Conservation (phyloP, 1,140 invertebrate species). For the Laupala kohalensis region DNA sequence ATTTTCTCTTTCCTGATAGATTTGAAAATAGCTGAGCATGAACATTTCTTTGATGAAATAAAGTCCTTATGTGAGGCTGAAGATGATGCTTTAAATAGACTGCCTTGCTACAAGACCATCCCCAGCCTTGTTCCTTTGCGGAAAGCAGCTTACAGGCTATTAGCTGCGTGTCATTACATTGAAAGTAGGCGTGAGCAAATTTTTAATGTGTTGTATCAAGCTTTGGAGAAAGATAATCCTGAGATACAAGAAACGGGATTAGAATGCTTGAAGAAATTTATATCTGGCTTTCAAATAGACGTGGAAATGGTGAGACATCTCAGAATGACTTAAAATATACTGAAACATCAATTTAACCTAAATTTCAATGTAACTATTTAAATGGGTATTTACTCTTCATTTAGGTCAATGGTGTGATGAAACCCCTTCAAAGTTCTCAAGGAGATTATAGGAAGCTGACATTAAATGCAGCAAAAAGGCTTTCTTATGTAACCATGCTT, state of each 20-base stretch:
- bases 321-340: too few species aligned
- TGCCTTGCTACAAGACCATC: slow-evolving; percentile 88
- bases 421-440: slow-evolving; percentile 65
- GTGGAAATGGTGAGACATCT: slow-evolving; percentile 52
- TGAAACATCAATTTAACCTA: too few species aligned
- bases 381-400: too few species aligned
- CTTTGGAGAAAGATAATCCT: slow-evolving; percentile 68
- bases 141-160: slow-evolving; percentile 72
- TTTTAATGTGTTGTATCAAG: slow-evolving; percentile 80
- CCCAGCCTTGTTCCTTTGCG: slow-evolving; percentile 75
- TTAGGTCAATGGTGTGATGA: slow-evolving; percentile 62
- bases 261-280: slow-evolving; percentile 87
- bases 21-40: slow-evolving; percentile 73
- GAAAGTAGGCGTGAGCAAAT: slow-evolving; percentile 69
- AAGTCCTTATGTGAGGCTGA: slow-evolving; percentile 77
- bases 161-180: slow-evolving; percentile 85
- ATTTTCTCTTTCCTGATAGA: slow-evolving; percentile 36
- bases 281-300: slow-evolving; percentile 64
- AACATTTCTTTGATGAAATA: slow-evolving; percentile 81
- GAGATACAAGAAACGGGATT: slow-evolving; percentile 88
- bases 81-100: slow-evolving; percentile 65
- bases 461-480: slow-evolving; percentile 69
- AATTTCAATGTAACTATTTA: too few species aligned
- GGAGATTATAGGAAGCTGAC: slow-evolving; percentile 78
- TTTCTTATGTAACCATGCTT: slow-evolving; percentile 84